A percentile compares a stretch with the other conserved stretches of the same genome.
Evolutionary conservation across 53 echinoderm and acorn worm species (phyloP).

Genomic region (Arbacia lixula): DNA sequence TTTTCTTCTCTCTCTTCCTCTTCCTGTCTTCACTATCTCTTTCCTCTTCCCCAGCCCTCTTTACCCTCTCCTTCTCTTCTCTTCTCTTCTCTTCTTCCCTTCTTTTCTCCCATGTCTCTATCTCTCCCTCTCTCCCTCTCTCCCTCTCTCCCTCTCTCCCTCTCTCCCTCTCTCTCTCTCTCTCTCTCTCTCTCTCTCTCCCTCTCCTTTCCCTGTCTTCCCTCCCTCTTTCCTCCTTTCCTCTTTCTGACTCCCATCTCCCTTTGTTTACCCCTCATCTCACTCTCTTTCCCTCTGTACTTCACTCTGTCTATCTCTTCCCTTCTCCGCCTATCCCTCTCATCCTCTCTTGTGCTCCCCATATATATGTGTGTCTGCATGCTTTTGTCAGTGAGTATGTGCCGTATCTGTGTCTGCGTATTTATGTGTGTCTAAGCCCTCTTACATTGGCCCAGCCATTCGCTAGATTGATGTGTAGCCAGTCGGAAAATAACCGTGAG

Average conservation of each 20-base stretch:
- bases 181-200: background rate
- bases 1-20: background rate
- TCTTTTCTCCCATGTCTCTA: background rate
- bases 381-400: background rate
- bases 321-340: background rate
- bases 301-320: background rate
- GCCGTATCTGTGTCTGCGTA: background rate
- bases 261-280: background rate
- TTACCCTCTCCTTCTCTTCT: background rate
- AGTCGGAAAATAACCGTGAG: constrained; percentile 39
- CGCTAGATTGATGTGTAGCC: constrained; percentile 2
- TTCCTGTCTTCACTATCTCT: background rate
- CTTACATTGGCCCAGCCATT: too few relatives aligned
- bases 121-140: background rate
- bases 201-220: background rate
- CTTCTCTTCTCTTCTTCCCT: constrained; percentile 6
- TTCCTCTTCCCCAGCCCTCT: background rate
- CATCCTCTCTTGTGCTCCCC: background rate
- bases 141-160: background rate
- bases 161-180: background rate
- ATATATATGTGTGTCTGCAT: background rate
- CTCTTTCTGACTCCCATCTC: background rate
- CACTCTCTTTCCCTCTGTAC: background rate
- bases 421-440: background rate
- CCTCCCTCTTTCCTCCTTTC: background rate